phyloP scores from a whole-genome alignment of 2,113 vertebrate species.

The Machaerirhynchus nigripectus region DNA sequence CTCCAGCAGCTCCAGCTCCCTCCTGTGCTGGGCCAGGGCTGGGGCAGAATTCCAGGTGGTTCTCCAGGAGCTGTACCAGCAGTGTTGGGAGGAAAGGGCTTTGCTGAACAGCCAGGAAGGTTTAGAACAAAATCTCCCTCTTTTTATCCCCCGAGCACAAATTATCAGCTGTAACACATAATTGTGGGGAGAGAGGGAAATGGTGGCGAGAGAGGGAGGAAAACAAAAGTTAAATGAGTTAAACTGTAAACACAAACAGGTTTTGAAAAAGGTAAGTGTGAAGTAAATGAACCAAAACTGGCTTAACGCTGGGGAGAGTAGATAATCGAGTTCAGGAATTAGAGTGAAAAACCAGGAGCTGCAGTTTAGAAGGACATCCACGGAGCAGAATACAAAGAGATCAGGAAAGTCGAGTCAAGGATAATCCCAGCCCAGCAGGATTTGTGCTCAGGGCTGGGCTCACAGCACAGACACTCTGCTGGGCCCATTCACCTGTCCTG shows the following conservation, averaged over 20 bases:
- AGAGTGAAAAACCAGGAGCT: neutral
- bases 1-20: neutral
- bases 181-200: neutral
- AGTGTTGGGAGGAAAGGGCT: neutral
- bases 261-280: neutral
- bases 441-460: neutral
- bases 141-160: neutral
- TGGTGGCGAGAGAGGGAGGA: neutral
- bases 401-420: neutral
- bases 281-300: constrained; percentile 43
- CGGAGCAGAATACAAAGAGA: neutral
- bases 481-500: accelerated
- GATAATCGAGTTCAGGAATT: constrained; percentile 18
- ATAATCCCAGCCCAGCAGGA: neutral
- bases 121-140: neutral
- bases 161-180: neutral
- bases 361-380: neutral
- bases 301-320: neutral
- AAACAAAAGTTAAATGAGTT: neutral
- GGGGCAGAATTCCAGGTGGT: neutral
- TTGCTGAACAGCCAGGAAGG: neutral
- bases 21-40: neutral
- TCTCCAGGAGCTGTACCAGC: neutral
- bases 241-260: neutral
- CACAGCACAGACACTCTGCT: neutral